Evolutionary conservation across 2,888 invertebrate species (phyloP), one percentile per base, ranked within the genome.

Genomic region (Chloromyia formosa): DNA sequence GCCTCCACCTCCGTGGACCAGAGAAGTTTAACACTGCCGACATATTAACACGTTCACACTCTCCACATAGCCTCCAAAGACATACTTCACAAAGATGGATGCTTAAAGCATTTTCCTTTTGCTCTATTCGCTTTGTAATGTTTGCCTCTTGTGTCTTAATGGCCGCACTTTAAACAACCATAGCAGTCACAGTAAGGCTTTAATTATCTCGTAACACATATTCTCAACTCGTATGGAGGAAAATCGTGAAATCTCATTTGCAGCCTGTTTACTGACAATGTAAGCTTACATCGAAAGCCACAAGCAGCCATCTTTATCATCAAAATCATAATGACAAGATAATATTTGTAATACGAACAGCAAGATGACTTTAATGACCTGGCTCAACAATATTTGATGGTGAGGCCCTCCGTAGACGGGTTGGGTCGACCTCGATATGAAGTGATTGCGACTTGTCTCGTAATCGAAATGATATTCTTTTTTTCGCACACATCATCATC

Each of bases 181-280:
- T 14, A 14, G n/a, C 53, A 5, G 35, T 2, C n/a, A 62, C 23
- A 18, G 42, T 42, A 23, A 5, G 16, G 18, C 62, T 40, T 62
- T 62, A 62, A 62, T 62, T 35, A 62, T 62, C 62, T 40, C 23
- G 22, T 62, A 62, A 62, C 62, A 35, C 35, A 62, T 62, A 62
- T 62, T 62, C 16, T 7, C 62, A 20, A 18, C 58, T 7, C 12
- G 18, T 18, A 58, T n/a, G n/a, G 16, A 20, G 58, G 22, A 58
- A 53, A 58, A 58, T 18, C 2, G 20, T 58, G 58, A 20, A 58
- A 58, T 20, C 58, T 16, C 20, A 58, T 58, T 58, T 58, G 12
- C 22, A 35, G 27, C 27, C 27, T 35, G 27, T 35, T 35, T 35
- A 7, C 3, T 35, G 27, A 35, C 27, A 35, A 35, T 35, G 7